Base-by-base conservation (phyloP, 2,797 vertebrate species). In the Acanthiza pusilla region DNA sequence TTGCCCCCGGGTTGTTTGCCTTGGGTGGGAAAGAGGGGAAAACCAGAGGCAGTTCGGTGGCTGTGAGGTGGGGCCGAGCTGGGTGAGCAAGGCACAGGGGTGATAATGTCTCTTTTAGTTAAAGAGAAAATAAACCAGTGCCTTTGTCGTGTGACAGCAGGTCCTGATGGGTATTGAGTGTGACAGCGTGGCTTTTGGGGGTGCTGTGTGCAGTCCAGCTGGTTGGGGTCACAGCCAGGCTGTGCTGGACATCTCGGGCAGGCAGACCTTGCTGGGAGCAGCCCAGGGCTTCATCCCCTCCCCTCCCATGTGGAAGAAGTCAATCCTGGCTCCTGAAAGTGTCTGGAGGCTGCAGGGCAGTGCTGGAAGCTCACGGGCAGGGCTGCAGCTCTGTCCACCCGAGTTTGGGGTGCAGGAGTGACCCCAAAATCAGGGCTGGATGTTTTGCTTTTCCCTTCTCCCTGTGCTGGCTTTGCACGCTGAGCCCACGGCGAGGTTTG, bases 171-270 rank as follows among this genome's bases (percentile, higher is more conserved):
- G 32, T 67, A 0, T 5, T n/a, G 70, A 3, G 7, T 7, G 75
- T 32, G 11, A 5, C 21, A 7, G 30, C 0, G 0, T 1, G 21
- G 27, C 22, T 70, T 40, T 18, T 10, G n/a, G 77, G 65, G 86
- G 11, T 0, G 0, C 2, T 25, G 13, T 15, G 54, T 45, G 57
- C 25, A 4, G 1, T 42, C 7, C 47, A 21, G 83, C 5, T 30
- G 60, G 60, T 8, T 36, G 4, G 10, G 10, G 7, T 13, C 30
- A 2, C 45, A 13, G 38, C 87, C 9, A 14, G 54, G 63, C 55
- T 74, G 45, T n/a, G 63, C 48, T 58, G 48, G 42, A 30, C 34
- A 20, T 77, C 30, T 36, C 11, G 34, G 26, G 50, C 16, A 50
- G 36, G 19, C 15, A 23, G 27, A 47, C 4, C 32, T n/a, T 22